Evolutionary conservation across 2,797 vertebrate species (phyloP).

Genomic region (Scomberomorus guttatus): DNA sequence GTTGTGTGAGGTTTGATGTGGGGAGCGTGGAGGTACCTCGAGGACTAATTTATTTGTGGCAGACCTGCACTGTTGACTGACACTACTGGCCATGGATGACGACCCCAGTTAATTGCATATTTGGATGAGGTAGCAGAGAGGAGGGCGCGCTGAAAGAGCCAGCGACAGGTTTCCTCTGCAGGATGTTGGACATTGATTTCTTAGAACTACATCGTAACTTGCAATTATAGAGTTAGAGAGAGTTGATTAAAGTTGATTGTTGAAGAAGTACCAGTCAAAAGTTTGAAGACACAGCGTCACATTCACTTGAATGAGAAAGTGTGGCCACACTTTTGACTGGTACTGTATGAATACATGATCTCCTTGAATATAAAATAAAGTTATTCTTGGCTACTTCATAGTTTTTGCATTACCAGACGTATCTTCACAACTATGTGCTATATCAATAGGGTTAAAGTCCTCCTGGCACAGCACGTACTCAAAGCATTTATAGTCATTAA

Average conservation of each 20-base stretch:
- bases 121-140: slow-evolving; percentile 29
- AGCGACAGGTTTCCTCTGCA: background rate
- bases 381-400: background rate
- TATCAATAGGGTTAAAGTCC: background rate
- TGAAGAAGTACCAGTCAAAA: background rate
- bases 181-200: background rate
- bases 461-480: background rate
- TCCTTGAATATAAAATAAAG: background rate
- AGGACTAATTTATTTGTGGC: slow-evolving; percentile 62
- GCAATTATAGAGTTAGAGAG: too few relatives aligned
- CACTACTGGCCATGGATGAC: slow-evolving; percentile 40
- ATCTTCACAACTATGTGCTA: too few relatives aligned
- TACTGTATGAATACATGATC: too few relatives aligned
- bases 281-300: too few relatives aligned
- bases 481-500: background rate
- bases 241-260: background rate
- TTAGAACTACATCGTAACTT: background rate
- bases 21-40: background rate
- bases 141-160: background rate
- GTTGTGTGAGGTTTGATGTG: slow-evolving; percentile 48
- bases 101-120: slow-evolving; percentile 56
- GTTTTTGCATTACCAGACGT: background rate
- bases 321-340: too few relatives aligned
- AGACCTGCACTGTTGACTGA: slow-evolving; percentile 54
- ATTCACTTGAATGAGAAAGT: too few relatives aligned